These are phyloP conservation scores for Chloroclystis v-ata DNA, from an alignment of 2,888 invertebrate genomes.

Conservation along the genomic window DNA sequence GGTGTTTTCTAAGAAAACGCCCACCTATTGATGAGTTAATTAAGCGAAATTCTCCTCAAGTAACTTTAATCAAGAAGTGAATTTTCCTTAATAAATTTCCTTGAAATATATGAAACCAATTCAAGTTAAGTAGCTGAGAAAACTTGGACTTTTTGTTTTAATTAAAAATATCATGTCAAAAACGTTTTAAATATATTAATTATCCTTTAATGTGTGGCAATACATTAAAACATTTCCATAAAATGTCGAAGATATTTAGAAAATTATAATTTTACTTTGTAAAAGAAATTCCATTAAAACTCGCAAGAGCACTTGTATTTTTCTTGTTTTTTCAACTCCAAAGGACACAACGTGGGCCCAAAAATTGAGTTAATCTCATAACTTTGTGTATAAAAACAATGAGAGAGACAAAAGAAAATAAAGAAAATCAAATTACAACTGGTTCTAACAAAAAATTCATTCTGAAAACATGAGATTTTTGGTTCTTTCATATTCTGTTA, in stretches of 20 bases:
- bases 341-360: conserved; percentile 43
- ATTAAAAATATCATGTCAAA: too few species aligned
- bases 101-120: too few species aligned
- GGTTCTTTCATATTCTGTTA: background rate
- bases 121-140: too few species aligned
- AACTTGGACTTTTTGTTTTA: too few species aligned
- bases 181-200: too few species aligned
- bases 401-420: conserved; percentile 44
- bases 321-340: conserved; percentile 41
- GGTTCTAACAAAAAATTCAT: conserved; percentile 27
- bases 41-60: conserved; percentile 31
- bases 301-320: conserved; percentile 33
- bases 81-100: too few species aligned
- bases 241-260: conserved; percentile 1
- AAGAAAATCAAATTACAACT: conserved; percentile 45
- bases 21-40: conserved; percentile 67
- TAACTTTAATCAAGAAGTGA: background rate
- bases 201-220: too few species aligned
- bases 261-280: conserved; percentile 29
- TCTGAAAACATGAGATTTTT: conserved; percentile 26
- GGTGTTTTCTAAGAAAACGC: conserved; percentile 54
- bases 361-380: conserved; percentile 60
- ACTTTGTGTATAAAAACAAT: conserved; percentile 47
- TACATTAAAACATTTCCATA: background rate
- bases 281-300: conserved; percentile 50